Base-by-base conservation (phyloP, 2,797 vertebrate genomes). In the Buphagus erythrorhynchus region DNA sequence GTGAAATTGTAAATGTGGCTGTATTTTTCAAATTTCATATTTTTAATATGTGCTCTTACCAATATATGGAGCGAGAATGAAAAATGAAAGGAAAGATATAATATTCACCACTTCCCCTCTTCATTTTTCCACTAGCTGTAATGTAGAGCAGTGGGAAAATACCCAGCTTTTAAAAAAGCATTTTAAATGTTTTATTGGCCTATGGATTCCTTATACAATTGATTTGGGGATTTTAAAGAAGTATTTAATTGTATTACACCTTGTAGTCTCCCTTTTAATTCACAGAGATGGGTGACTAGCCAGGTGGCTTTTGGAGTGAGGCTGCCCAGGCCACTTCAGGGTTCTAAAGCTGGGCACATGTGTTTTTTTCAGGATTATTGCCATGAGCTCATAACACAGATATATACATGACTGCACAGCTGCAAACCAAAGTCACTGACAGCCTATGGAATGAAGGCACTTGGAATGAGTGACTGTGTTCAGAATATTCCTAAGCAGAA, bases 21-120 rank as follows among this genome's bases (percentile, higher is more conserved):
- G 11, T 84, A 87, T 87, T 82, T 92, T 95, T 91, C 36, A 88
- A 71, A 93, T 93, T 80, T 74, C 57, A 54, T 58, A 87, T 66
- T 90, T 95, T 96, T 87, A 79, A 82, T 76, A 80, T 25, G 26
- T 36, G 21, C 16, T 90, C 62, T 83, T 85, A 90, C 36, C 54
- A 87, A 94, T 94, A 89, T 77, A 40, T 54, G 45, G 38, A 82
- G 35, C 49, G 19, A 71, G 40, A 95, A 87, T 71, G 55, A 95
- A 82, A 95, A 93, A 86, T 55, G 1, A 91, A 89, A 72, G 35
- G 33, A 92, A 95, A 86, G 11, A 73, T 19, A 52, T 11, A 43
- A 74, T 80, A 91, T 87, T 80, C 10, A 91, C 58, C 29, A 72
- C 45, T 91, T 92, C 15, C 75, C 15, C 8, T 75, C 72, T 87